Conservation (phyloP, 2,797 vertebrate genomes). For the Malacoctenus gilli region DNA sequence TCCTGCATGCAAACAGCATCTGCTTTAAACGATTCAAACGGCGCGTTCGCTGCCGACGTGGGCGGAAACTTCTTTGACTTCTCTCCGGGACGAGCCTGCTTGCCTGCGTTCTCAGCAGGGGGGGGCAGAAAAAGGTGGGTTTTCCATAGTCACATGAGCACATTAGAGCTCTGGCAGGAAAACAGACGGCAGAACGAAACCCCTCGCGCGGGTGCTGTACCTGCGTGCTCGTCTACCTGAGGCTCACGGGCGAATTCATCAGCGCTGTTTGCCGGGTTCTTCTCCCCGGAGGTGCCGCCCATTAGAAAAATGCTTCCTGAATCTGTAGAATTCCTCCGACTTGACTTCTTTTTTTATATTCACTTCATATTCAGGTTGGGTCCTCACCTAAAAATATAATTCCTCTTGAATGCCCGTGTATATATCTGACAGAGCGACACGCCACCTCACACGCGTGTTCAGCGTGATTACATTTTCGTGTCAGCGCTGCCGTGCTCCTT, state of each 20-base stretch:
- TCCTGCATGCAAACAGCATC: too few species aligned
- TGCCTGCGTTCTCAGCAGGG: conserved; percentile 2
- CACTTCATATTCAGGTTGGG: too few species aligned
- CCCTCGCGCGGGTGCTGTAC: conserved; percentile 3
- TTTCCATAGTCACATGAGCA: background rate
- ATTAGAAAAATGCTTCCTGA: conserved; percentile 23
- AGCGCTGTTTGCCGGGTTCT: background rate
- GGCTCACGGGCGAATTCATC: conserved; percentile 9
- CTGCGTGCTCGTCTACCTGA: background rate
- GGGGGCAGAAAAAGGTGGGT: background rate
- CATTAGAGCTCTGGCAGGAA: conserved; percentile 3
- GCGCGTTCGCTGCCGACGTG: conserved; percentile 16
- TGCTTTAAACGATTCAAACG: too few species aligned
- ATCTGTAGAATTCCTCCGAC: conserved; percentile 14
- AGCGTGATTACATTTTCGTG: conserved; percentile 47
- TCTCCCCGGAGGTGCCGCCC: conserved; percentile 20
- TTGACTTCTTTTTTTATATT: conserved; percentile 10
- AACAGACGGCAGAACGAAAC: background rate
- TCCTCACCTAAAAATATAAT: too few species aligned
- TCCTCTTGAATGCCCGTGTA: conserved; percentile 16
- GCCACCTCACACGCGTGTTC: conserved; percentile 43
- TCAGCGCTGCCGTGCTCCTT: too few species aligned
- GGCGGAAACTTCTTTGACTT: background rate
- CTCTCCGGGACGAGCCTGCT: background rate
- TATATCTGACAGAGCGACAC: conserved; percentile 32